phyloP scores from a whole-genome alignment of 1,140 invertebrate species.

The Drosophila repleta region DNA sequence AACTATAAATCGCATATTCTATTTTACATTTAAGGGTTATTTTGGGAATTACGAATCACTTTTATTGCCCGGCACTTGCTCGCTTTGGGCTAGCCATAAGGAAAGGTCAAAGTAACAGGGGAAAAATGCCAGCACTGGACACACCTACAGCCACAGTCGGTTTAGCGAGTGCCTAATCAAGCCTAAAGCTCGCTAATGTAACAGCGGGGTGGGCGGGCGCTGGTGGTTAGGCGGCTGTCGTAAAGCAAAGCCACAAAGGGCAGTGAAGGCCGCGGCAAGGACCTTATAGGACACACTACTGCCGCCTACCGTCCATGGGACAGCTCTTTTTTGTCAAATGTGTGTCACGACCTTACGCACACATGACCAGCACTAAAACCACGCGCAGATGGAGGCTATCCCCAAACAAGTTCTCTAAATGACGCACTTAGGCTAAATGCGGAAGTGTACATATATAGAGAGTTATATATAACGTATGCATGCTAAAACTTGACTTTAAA shows the following conservation, averaged over 20 bases:
- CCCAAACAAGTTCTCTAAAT: slow-evolving; percentile 1
- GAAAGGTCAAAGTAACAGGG: slow-evolving; percentile 7
- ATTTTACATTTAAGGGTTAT: slow-evolving; percentile 21
- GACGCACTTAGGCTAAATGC: slow-evolving; percentile 31
- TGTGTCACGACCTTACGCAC: slow-evolving; percentile 51
- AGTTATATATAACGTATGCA: background rate
- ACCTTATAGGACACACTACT: slow-evolving; percentile 12
- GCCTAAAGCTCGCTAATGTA: slow-evolving; percentile 13
- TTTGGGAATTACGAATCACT: slow-evolving; percentile 10
- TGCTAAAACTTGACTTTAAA: background rate
- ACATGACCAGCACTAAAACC: slow-evolving; percentile 19
- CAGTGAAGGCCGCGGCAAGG: slow-evolving; percentile 17
- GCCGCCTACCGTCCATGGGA: slow-evolving; percentile 2
- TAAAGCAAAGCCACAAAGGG: slow-evolving; percentile 29
- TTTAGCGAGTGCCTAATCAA: slow-evolving; percentile 31
- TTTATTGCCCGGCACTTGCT: slow-evolving; percentile 12
- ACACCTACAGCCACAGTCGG: background rate
- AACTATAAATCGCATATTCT: slow-evolving; percentile 8
- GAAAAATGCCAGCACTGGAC: slow-evolving; percentile 11
- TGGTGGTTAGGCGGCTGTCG: background rate
- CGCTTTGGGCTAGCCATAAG: background rate
- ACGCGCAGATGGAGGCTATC: slow-evolving; percentile 11
- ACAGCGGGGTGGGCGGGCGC: background rate
- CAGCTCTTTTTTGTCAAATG: slow-evolving; percentile 33
- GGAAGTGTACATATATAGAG: slow-evolving; percentile 19